These are phyloP conservation scores for Gallinago solitaria DNA, from an alignment of 2,797 vertebrate species.

Conservation along the genomic window DNA sequence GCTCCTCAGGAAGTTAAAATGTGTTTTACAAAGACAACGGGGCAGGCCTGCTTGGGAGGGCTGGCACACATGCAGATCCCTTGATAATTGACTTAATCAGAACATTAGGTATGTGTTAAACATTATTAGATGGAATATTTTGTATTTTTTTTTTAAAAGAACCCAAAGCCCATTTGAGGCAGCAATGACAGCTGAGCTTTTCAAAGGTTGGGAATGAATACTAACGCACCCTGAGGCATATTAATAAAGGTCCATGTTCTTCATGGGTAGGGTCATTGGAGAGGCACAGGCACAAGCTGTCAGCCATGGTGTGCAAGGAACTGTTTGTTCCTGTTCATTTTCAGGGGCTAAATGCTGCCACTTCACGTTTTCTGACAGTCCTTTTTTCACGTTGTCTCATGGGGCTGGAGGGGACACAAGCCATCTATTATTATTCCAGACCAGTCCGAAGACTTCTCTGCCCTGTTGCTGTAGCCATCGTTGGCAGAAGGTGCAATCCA, in stretches of 20 bases:
- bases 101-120: neutral
- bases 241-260: neutral
- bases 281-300: constrained; percentile 9
- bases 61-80: neutral
- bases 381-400: neutral
- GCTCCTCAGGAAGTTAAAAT: neutral
- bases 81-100: neutral
- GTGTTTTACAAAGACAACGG: neutral
- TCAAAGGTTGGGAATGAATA: neutral
- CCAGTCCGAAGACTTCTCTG: neutral
- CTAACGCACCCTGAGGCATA: neutral
- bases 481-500: neutral
- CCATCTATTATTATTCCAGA: neutral
- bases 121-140: neutral
- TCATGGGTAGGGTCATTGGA: neutral
- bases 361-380: neutral
- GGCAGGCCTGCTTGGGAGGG: neutral
- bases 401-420: neutral
- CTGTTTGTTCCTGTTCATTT: neutral
- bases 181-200: neutral
- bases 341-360: neutral
- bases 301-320: neutral
- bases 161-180: neutral
- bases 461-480: fast-evolving
- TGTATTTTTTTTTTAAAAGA: neutral